phyloP scores from a whole-genome alignment of 2,797 vertebrate genomes.

The Phataginus tricuspis region DNA sequence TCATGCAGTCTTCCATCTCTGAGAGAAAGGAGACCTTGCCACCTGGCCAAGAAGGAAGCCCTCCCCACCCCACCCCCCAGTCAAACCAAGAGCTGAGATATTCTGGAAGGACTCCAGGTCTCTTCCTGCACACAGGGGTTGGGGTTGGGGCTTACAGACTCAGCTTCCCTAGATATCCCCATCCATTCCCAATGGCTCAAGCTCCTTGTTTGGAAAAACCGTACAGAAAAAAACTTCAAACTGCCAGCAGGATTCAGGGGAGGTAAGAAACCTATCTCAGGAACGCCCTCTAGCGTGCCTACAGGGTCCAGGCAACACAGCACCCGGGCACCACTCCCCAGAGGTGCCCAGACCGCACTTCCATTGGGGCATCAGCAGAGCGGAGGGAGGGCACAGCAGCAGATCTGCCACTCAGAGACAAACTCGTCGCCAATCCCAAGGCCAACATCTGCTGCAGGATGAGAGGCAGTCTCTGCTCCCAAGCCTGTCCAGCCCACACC shows the following conservation, averaged over 20 bases:
- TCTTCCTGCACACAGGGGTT: neutral
- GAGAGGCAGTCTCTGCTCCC: conserved; percentile 44
- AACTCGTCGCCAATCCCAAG: neutral
- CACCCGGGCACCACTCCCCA: neutral
- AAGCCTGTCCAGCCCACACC: neutral
- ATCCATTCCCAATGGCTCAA: neutral
- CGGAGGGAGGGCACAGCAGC: neutral
- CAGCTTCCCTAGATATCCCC: neutral
- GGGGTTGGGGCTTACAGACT: neutral
- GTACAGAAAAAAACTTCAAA: conserved; percentile 43
- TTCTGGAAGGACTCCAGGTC: neutral
- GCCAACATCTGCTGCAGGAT: conserved; percentile 45
- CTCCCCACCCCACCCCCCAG: neutral
- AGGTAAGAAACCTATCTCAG: conserved; percentile 55
- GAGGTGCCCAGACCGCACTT: neutral
- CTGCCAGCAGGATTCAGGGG: neutral
- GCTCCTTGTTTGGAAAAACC: conserved; percentile 35
- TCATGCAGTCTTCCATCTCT: neutral
- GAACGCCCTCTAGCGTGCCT: conserved; percentile 79
- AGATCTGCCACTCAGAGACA: conserved; percentile 1
- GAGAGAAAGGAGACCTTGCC: conserved; percentile 62
- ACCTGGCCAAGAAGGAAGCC: neutral
- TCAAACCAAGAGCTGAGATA: neutral
- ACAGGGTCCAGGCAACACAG: neutral
- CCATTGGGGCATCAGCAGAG: neutral